These are phyloP conservation scores for Pristionchus arcanus DNA, from an alignment of 2,888 invertebrate species.

Conservation along the genomic window DNA sequence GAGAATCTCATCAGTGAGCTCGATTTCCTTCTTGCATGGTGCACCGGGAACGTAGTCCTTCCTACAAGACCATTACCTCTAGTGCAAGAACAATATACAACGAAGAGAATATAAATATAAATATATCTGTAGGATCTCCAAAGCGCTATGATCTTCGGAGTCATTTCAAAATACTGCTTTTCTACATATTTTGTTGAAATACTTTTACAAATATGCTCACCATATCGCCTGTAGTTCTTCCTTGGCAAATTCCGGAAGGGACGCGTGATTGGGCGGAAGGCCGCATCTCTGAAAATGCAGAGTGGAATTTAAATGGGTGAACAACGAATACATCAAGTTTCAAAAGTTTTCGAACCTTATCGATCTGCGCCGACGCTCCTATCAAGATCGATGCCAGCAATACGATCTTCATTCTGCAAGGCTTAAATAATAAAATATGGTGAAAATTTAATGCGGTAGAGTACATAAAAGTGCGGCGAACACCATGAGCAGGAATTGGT, in stretches of 20 bases:
- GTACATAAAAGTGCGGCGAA: neutral
- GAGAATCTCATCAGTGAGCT: constrained; percentile 74
- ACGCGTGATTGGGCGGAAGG: constrained; percentile 67
- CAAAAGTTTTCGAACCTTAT: neutral
- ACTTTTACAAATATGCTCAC: constrained; percentile 59
- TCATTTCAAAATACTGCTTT: too few relatives aligned
- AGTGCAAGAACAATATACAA: too few relatives aligned
- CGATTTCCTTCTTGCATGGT: constrained; percentile 69
- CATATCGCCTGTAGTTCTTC: constrained; percentile 76
- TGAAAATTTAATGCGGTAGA: neutral
- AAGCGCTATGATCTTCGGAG: neutral
- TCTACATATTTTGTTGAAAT: neutral
- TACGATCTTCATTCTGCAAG: neutral
- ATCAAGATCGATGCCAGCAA: neutral
- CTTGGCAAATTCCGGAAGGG: constrained; percentile 74
- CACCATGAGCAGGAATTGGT: neutral
- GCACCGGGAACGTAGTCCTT: constrained; percentile 71
- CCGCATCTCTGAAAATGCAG: constrained; percentile 63
- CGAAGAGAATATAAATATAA: too few relatives aligned
- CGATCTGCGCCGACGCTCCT: constrained; percentile 2
- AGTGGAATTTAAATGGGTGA: neutral
- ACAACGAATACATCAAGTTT: neutral
- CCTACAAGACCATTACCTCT: too few relatives aligned
- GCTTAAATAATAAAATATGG: neutral
- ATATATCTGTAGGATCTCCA: too few relatives aligned